Conservation (phyloP, 2,888 invertebrate genomes). For the Dicyrtomina minuta region DNA sequence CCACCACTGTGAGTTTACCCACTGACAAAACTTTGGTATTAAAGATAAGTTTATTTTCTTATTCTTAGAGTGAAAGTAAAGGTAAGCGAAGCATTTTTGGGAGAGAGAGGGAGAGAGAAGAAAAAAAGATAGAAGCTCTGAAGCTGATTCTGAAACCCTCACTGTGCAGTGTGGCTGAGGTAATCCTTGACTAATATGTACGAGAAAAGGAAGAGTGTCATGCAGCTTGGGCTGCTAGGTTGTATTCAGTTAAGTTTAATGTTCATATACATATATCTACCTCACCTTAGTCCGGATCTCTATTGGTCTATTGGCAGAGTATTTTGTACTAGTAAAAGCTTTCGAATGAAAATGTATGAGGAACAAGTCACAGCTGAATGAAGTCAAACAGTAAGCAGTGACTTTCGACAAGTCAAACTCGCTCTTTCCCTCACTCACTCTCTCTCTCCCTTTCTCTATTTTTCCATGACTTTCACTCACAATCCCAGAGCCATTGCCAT, state of each 20-base stretch:
- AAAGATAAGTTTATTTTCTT: neutral
- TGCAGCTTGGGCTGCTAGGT: too few species aligned
- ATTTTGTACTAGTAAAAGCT: conserved; percentile 4
- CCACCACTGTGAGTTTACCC: neutral
- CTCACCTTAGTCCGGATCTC: too few species aligned
- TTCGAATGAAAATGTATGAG: conserved; percentile 14
- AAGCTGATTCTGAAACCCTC: too few species aligned
- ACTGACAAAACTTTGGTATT: too few species aligned
- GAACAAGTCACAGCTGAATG: conserved; percentile 27
- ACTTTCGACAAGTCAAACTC: conserved; percentile 20
- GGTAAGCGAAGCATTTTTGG: too few species aligned
- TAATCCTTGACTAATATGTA: too few species aligned
- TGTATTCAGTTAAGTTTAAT: too few species aligned
- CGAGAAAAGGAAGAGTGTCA: neutral
- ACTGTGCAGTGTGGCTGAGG: too few species aligned
- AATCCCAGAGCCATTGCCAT: too few species aligned
- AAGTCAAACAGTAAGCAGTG: conserved; percentile 14
- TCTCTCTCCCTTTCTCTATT: neutral
- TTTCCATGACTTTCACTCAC: neutral
- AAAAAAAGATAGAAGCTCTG: neutral
- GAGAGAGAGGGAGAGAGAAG: conserved; percentile 8
- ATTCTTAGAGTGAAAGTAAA: neutral
- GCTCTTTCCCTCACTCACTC: conserved; percentile 12
- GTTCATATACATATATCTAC: neutral
- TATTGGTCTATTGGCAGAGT: neutral